A percentile compares a stretch with the other conserved stretches of the same genome.
Evolutionary conservation across 30 jellyfish, hydroid and myxozoan species (phyloP).

Genomic region (Aurelia sp.): DNA sequence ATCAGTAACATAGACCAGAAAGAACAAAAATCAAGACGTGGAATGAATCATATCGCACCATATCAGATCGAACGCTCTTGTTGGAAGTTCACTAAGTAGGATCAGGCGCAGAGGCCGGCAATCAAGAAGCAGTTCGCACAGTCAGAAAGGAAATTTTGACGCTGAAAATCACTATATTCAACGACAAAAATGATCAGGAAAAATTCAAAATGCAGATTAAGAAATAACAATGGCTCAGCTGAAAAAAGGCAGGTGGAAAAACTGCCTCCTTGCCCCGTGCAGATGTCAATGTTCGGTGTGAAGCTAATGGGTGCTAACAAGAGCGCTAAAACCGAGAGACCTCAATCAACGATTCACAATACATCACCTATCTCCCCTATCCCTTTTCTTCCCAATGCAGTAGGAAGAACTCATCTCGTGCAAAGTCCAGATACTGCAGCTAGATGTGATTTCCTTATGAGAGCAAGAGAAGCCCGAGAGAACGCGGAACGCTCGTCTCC

Average conservation of each 20-base stretch:
- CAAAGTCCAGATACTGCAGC: constrained; percentile 29
- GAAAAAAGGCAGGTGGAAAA: constrained; percentile 8
- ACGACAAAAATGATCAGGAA: constrained; percentile 7
- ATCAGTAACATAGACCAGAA: too few relatives aligned
- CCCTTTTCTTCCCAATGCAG: constrained; percentile 30
- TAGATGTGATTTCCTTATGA: not conserved
- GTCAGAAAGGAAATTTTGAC: not conserved
- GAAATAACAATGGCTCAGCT: constrained; percentile 2
- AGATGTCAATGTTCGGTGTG: constrained; percentile 48
- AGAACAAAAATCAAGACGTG: too few relatives aligned
- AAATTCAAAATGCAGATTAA: not conserved
- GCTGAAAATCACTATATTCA: not conserved
- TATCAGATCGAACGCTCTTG: too few relatives aligned
- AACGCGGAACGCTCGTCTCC: constrained; percentile 13
- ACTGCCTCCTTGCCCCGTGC: constrained; percentile 17
- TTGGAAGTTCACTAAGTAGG: too few relatives aligned
- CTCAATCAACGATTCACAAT: not conserved
- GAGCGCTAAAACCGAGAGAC: not conserved
- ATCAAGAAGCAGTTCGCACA: too few relatives aligned
- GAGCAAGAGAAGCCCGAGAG: constrained; percentile 11
- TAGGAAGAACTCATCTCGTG: constrained; percentile 39
- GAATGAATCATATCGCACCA: too few relatives aligned
- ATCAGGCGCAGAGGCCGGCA: too few relatives aligned
- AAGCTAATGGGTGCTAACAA: not conserved
- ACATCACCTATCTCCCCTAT: too few relatives aligned